Percentiles rank a stretch among this genome's conserved stretches.
These are phyloP conservation scores for Heterodera filipjevi DNA, from an alignment of 2,888 invertebrate genomes.

Conservation along the genomic window DNA sequence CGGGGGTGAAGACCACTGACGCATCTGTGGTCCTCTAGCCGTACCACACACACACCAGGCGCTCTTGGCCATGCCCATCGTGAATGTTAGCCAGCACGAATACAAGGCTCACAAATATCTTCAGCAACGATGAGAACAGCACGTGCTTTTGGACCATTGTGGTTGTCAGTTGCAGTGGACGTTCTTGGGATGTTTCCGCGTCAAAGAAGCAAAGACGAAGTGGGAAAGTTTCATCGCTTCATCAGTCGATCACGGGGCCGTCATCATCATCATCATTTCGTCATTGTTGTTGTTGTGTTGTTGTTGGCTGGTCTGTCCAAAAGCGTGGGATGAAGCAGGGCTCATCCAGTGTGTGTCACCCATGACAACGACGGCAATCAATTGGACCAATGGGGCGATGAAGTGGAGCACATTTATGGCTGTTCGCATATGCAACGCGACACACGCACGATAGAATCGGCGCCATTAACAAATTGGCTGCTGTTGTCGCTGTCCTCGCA, in stretches of 20 bases:
- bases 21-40: not conserved
- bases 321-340: not conserved
- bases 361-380: not conserved
- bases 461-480: slow-evolving; percentile 8
- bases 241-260: not conserved
- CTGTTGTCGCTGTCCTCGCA: not conserved
- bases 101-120: not conserved
- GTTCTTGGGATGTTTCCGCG: slow-evolving; percentile 13
- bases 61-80: not conserved
- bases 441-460: not conserved
- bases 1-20: slow-evolving; percentile 8
- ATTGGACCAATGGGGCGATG: not conserved
- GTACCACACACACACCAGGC: slow-evolving; percentile 12
- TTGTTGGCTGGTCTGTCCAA: not conserved
- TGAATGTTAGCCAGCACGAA: not conserved
- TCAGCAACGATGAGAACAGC: not conserved
- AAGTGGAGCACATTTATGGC: not conserved
- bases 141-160: not conserved
- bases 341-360: not conserved
- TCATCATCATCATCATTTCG: not conserved
- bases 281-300: not conserved
- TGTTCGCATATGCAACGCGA: not conserved
- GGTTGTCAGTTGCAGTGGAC: not conserved
- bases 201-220: slow-evolving; percentile 7
- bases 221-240: too few relatives aligned